Percentiles rank a stretch among this genome's conserved stretches.
Conservation (phyloP, 2,113 vertebrate genomes). For the Notiomystis cincta region DNA sequence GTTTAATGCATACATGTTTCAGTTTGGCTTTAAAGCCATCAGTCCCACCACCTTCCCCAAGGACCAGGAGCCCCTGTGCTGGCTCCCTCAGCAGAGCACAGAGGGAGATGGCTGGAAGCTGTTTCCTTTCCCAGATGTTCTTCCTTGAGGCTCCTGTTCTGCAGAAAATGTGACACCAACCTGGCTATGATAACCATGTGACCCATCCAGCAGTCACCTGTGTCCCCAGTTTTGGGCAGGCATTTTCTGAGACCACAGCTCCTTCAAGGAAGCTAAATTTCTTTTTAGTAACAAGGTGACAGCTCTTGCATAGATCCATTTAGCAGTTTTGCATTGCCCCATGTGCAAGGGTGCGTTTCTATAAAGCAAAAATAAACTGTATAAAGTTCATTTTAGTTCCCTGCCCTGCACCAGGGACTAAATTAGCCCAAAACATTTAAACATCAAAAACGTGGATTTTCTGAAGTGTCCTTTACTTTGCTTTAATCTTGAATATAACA, state of each 20-base stretch:
- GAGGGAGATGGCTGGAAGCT: neutral
- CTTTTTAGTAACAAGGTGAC: neutral
- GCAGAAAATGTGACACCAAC: neutral
- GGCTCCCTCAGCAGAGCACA: neutral
- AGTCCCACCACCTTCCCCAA: neutral
- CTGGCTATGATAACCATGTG: neutral
- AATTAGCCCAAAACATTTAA: neutral
- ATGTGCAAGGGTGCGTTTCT: neutral
- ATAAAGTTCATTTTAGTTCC: neutral
- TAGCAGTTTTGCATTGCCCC: neutral
- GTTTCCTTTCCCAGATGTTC: neutral
- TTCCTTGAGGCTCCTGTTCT: neutral
- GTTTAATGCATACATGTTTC: neutral
- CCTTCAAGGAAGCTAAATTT: neutral
- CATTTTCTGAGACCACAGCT: neutral
- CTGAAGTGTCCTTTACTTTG: conserved; percentile 24
- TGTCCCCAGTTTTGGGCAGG: neutral
- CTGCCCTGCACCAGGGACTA: neutral
- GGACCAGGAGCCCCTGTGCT: neutral
- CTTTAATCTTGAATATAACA: conserved; percentile 46
- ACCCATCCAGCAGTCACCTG: neutral
- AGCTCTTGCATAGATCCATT: neutral
- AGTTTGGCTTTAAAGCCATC: neutral
- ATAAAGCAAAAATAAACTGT: neutral
- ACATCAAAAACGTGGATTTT: neutral